phyloP scores from a whole-genome alignment of 2,888 invertebrate species.

The Chrysopilus asiliformis region DNA sequence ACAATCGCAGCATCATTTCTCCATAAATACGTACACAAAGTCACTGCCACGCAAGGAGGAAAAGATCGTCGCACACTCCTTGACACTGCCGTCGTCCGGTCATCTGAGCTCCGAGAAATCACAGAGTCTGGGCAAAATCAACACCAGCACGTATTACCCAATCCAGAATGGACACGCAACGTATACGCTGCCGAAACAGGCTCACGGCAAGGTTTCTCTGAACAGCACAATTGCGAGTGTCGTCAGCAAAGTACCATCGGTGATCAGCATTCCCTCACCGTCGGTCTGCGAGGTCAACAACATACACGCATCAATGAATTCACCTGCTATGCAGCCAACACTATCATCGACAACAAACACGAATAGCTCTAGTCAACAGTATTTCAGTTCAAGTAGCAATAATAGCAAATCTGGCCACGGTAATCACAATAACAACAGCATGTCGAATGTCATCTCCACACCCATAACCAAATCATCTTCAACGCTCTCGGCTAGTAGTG shows the following conservation, averaged over 20 bases:
- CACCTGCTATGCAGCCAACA: neutral
- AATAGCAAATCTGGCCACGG: neutral
- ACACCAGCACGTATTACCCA: constrained; percentile 34
- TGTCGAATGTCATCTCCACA: constrained; percentile 10
- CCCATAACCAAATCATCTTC: constrained; percentile 1
- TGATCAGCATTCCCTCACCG: constrained; percentile 31
- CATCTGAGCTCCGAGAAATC: constrained; percentile 14
- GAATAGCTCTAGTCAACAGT: neutral
- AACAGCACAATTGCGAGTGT: constrained; percentile 35
- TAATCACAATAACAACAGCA: neutral
- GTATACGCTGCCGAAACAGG: constrained; percentile 32
- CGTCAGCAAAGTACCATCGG: constrained; percentile 35
- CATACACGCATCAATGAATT: neutral
- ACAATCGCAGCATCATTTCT: constrained; percentile 2
- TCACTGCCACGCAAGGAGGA: constrained; percentile 21
- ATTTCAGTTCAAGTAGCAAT: neutral
- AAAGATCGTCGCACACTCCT: constrained; percentile 22
- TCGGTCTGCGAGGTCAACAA: constrained; percentile 8
- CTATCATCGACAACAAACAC: constrained; percentile 10
- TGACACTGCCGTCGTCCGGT: constrained; percentile 26
- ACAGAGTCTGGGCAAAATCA: constrained; percentile 27
- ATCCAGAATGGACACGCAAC: constrained; percentile 32
- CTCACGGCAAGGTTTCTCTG: constrained; percentile 29
- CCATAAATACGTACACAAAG: constrained; percentile 17
- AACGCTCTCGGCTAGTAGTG: constrained; percentile 1